Conservation (phyloP, 1,140 invertebrate species). For the Carposina sasakii region DNA sequence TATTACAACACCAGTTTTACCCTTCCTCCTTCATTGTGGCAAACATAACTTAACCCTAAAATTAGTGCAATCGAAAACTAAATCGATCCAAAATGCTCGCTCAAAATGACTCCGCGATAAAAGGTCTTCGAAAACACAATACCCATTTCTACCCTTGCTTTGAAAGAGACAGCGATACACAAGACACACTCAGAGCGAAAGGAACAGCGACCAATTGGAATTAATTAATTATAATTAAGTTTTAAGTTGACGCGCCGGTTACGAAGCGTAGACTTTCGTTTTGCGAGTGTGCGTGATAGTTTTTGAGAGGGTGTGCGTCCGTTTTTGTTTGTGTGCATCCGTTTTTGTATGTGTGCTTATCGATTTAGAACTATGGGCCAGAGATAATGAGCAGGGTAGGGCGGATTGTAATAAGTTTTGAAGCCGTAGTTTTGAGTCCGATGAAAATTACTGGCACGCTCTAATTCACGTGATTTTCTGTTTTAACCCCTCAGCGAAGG, state of each 20-base stretch:
- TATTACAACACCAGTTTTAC: too few relatives aligned
- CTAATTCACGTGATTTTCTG: too few relatives aligned
- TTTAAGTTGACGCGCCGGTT: conserved; percentile 79
- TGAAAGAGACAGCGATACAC: conserved; percentile 42
- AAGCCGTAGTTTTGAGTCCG: conserved; percentile 38
- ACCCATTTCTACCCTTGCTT: conserved; percentile 55
- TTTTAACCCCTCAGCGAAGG: too few relatives aligned
- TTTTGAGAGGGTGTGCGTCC: too few relatives aligned
- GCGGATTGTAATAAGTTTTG: conserved; percentile 65
- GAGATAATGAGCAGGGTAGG: conserved; percentile 68
- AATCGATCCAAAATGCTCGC: too few relatives aligned
- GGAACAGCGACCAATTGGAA: conserved; percentile 70
- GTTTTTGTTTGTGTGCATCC: conserved; percentile 46
- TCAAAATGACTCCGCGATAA: conserved; percentile 66
- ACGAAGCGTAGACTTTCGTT: conserved; percentile 68
- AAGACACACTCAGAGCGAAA: conserved; percentile 52
- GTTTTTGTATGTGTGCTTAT: conserved; percentile 57
- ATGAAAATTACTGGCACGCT: too few relatives aligned
- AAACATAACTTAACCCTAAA: too few relatives aligned
- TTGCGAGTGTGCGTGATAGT: too few relatives aligned
- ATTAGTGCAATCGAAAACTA: too few relatives aligned
- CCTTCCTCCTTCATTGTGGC: too few relatives aligned
- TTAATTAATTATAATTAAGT: conserved; percentile 88
- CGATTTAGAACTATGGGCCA: conserved; percentile 63
- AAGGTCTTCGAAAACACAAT: conserved; percentile 71